These are phyloP conservation scores for Drosophila peninsularis DNA, from an alignment of 2,888 invertebrate species.

Conservation along the genomic window DNA sequence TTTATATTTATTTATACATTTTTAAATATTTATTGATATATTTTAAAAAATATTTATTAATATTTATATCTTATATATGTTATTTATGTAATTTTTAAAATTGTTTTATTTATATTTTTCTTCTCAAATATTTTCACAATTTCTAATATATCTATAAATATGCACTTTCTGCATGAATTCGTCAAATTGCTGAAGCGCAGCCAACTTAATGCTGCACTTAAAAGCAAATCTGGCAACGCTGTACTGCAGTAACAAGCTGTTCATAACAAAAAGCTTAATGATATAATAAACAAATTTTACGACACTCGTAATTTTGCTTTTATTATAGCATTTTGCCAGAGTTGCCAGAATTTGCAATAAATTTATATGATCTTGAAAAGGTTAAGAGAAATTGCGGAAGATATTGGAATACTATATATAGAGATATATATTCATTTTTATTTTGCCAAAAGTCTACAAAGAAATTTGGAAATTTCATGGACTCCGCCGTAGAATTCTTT, in stretches of 20 bases:
- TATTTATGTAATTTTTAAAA: background rate
- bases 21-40: background rate
- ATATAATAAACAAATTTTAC: background rate
- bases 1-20: background rate
- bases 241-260: background rate
- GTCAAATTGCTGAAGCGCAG: background rate
- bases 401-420: background rate
- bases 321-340: background rate
- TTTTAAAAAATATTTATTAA: too few species aligned
- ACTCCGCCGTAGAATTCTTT: too few species aligned
- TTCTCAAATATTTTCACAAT: background rate
- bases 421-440: background rate
- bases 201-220: conserved; percentile 5
- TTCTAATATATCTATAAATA: background rate
- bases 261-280: conserved; percentile 7
- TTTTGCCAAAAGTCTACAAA: background rate
- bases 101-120: background rate
- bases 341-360: background rate
- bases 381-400: background rate
- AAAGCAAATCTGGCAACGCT: conserved; percentile 3
- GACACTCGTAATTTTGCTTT: background rate
- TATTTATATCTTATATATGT: background rate
- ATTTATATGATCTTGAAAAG: background rate
- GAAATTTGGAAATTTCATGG: background rate
- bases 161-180: background rate